Percentiles rank a stretch among this genome's conserved stretches.
Conservation (phyloP, 2,113 vertebrate species). For the Gambusia affinis region DNA sequence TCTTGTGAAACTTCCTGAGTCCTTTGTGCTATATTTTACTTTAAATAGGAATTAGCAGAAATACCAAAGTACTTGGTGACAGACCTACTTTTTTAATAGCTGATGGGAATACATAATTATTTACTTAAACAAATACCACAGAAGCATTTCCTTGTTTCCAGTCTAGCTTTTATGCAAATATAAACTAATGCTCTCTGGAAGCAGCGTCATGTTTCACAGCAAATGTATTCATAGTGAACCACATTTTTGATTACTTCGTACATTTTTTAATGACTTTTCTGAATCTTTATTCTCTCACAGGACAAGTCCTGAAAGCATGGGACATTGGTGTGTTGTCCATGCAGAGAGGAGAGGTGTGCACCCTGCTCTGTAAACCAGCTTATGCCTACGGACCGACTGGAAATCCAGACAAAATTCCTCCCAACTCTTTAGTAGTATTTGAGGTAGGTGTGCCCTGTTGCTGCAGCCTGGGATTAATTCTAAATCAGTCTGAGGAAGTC, state of each 20-base stretch:
- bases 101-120: not conserved
- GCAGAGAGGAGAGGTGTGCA: constrained; percentile 91
- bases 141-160: not conserved
- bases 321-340: constrained; percentile 92
- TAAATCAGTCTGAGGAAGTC: not conserved
- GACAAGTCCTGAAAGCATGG: constrained; percentile 96
- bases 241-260: not conserved
- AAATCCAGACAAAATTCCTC: constrained; percentile 90
- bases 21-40: too few species aligned
- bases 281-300: constrained; percentile 70
- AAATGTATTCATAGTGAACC: not conserved
- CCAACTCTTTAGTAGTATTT: constrained; percentile 89
- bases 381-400: constrained; percentile 90
- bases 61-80: not conserved
- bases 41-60: not conserved
- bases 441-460: constrained; percentile 74
- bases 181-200: not conserved
- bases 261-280: not conserved
- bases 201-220: not conserved
- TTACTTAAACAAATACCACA: not conserved
- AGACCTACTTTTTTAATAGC: not conserved
- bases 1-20: not conserved
- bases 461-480: not conserved
- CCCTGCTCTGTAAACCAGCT: constrained; percentile 89
- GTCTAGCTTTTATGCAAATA: not conserved